phyloP scores from a whole-genome alignment of 2,888 invertebrate genomes.

The Agapetus fuscipes region DNA sequence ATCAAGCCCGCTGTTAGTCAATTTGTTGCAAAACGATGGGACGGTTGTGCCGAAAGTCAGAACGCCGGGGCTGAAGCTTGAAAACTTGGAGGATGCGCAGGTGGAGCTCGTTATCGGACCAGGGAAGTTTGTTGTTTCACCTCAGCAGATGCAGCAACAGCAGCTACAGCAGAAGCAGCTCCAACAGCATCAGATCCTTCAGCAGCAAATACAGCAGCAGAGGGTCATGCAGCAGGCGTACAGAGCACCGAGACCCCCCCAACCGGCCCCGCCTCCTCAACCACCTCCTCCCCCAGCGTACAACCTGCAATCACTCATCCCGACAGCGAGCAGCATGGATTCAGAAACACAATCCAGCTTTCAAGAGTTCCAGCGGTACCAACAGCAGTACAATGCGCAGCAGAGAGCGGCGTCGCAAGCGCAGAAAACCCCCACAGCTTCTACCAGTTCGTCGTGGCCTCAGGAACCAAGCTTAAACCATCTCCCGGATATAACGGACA shows the following conservation, averaged over 20 bases:
- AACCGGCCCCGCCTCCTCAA: constrained; percentile 23
- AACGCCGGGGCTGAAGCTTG: constrained; percentile 21
- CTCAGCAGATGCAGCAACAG: no score
- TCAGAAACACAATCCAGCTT: constrained; percentile 53
- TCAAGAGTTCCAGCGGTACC: constrained; percentile 54
- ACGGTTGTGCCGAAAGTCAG: constrained; percentile 29
- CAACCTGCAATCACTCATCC: constrained; percentile 39
- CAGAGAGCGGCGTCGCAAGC: constrained; percentile 40
- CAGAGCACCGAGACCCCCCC: constrained; percentile 23
- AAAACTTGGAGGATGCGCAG: constrained; percentile 24
- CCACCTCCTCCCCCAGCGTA: constrained; percentile 9
- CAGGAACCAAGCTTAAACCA: not conserved
- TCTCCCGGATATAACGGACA: constrained; percentile 34
- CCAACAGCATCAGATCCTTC: no score
- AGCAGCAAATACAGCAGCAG: no score
- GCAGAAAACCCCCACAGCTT: no score
- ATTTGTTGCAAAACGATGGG: constrained; percentile 81
- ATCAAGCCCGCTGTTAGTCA: constrained; percentile 84
- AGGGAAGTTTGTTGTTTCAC: no score
- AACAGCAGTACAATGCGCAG: constrained; percentile 52
- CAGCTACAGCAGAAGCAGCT: no score
- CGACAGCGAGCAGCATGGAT: constrained; percentile 46
- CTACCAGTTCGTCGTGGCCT: not conserved
- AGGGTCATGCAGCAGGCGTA: constrained; percentile 23
- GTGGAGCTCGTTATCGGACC: no score